Percentiles rank a stretch among this genome's conserved stretches.
These are phyloP conservation scores for Phaonia tiefii DNA, from an alignment of 2,888 invertebrate species.

Conservation along the genomic window DNA sequence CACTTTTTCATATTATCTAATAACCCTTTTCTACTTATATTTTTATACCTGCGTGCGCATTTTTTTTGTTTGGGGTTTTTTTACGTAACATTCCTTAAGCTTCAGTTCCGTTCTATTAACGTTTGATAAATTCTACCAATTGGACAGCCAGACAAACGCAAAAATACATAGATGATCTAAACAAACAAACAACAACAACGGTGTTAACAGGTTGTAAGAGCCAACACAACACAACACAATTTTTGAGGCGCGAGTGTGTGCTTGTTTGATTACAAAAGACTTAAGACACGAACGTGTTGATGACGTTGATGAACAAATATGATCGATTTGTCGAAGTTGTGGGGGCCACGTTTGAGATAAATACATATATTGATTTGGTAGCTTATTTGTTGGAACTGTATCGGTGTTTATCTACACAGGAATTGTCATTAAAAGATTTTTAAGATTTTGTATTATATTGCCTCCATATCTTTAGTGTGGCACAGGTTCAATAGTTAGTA, in stretches of 20 bases:
- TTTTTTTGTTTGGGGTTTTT: slow-evolving; percentile 33
- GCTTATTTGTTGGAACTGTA: no score
- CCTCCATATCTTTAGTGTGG: no score
- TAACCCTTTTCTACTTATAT: slow-evolving; percentile 16
- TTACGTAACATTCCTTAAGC: neutral
- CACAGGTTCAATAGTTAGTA: no score
- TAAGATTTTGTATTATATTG: no score
- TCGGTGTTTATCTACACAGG: no score
- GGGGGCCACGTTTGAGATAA: no score
- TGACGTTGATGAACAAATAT: neutral
- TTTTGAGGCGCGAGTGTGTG: neutral
- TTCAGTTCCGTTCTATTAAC: slow-evolving; percentile 56
- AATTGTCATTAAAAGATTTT: no score
- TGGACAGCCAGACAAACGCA: slow-evolving; percentile 13
- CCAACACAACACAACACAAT: neutral
- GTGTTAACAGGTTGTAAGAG: neutral
- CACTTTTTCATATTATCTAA: neutral
- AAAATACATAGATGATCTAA: slow-evolving; percentile 24
- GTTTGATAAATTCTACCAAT: slow-evolving; percentile 24
- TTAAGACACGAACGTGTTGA: slow-evolving; percentile 24
- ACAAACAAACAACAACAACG: neutral
- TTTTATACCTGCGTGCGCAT: neutral
- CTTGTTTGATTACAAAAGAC: slow-evolving; percentile 10
- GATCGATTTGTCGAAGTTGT: neutral
- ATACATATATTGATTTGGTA: no score